Evolutionary conservation across 2,113 vertebrate species (phyloP), one percentile per base, ranked within the genome.

Genomic region (Myrmecobius fasciatus): DNA sequence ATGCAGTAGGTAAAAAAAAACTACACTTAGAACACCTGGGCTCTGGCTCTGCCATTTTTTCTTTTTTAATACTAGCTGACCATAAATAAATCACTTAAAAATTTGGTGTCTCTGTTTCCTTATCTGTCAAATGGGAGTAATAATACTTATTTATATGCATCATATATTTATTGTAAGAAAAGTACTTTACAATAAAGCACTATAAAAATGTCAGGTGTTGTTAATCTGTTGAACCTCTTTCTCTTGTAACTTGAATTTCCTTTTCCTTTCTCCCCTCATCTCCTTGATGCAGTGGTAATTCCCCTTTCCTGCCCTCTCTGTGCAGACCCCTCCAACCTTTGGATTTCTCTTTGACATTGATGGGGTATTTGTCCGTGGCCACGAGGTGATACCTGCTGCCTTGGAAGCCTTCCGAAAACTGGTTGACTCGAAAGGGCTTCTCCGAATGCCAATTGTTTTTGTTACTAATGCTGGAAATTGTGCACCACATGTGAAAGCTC

Each of bases 391-490:
- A 96, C 99, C 99, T 6, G 99, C 98, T 0, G 99, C 99, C 5
- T 99, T 99, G 96, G 98, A 99, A 95, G 99, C 99, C 89, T 99
- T 99, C 97, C 98, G 91, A 96, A 98, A 98, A 96, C 98, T 99
- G 95, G 89, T 98, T 96, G 98, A 99, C 95, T 2, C 97, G 46
- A 88, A 98, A 3, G 99, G 99, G n/a, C 98, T 98, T 95, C 99
- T 99, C 94, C 98, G 98, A 49, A 99, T 99, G n/a, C 99, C 99
- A 0, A 99, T 99, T 95, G 99, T 99, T 92, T 99, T 99, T 96
- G 99, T 99, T 75, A 99, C 99, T 24, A 99, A 99, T 54, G 99
- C 99, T 2, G 99, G 99, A 53, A 99, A 99, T 98, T 99, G 99
- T 96, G 97, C 99, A 97, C 98, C 99, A 53, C 98, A 99, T 36